Conservation (phyloP, 2,797 vertebrate genomes). For the Adelosebastes latens region DNA sequence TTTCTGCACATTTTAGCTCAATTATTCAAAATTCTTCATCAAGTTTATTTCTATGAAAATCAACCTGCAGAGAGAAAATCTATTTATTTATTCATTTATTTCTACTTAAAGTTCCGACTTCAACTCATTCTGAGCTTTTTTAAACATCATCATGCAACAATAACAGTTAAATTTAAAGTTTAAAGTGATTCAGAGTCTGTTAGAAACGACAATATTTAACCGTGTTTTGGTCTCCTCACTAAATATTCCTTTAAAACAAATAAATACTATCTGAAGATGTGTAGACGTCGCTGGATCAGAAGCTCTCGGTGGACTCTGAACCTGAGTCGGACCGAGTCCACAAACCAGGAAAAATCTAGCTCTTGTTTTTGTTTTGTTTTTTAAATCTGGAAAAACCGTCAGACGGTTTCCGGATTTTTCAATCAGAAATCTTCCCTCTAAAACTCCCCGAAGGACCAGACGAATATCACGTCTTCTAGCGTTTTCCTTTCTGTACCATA, state of each 20-base stretch:
- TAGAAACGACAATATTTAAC: background rate
- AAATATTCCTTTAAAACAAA: background rate
- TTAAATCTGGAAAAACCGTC: slow-evolving; percentile 20
- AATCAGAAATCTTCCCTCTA: slow-evolving; percentile 18
- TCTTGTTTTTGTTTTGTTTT: background rate
- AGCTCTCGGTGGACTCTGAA: slow-evolving; percentile 30
- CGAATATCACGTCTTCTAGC: slow-evolving; percentile 26
- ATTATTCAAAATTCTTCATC: background rate
- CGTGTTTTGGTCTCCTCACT: background rate
- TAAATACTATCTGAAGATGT: background rate
- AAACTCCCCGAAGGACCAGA: background rate
- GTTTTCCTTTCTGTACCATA: slow-evolving; percentile 54
- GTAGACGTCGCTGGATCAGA: background rate
- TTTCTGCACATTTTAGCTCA: background rate
- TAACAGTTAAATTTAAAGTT: background rate
- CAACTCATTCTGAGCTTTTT: background rate
- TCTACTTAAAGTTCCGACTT: background rate
- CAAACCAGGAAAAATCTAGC: slow-evolving; percentile 31
- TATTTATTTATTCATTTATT: no score
- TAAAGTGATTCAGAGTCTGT: background rate
- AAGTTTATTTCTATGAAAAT: background rate
- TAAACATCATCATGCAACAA: background rate
- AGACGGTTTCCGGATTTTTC: slow-evolving; percentile 41
- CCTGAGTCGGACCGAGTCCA: slow-evolving; percentile 33
- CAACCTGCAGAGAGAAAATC: background rate